Evolutionary conservation across 2,888 invertebrate species (phyloP).

Genomic region (Trissolcus brochymenae): DNA sequence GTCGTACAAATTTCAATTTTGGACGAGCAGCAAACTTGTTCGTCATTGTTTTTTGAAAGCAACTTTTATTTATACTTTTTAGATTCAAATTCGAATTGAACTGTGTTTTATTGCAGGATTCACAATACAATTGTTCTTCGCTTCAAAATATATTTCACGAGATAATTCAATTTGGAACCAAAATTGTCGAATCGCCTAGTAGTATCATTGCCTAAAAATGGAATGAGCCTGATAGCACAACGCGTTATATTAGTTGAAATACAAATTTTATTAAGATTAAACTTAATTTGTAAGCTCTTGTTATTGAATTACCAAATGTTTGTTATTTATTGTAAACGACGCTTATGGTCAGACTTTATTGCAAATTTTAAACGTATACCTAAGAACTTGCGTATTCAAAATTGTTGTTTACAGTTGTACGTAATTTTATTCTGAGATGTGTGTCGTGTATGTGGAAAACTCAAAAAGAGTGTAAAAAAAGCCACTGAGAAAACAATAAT

Average conservation of each 20-base stretch:
- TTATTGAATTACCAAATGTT: constrained; percentile 39
- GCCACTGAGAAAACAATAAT: neutral
- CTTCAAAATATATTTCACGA: too few relatives aligned
- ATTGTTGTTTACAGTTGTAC: neutral
- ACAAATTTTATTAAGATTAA: too few relatives aligned
- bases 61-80: too few relatives aligned
- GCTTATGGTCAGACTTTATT: neutral
- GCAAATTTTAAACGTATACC: constrained; percentile 1
- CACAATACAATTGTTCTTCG: too few relatives aligned
- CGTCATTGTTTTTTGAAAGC: too few relatives aligned
- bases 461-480: neutral
- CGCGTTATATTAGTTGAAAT: constrained; percentile 36
- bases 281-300: constrained; percentile 37
- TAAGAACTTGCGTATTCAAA: too few relatives aligned
- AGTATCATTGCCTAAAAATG: constrained; percentile 40
- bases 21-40: too few relatives aligned
- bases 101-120: too few relatives aligned
- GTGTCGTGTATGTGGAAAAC: too few relatives aligned
- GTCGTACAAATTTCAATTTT: too few relatives aligned
- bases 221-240: constrained; percentile 45
- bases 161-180: neutral
- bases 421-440: constrained; percentile 3
- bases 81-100: too few relatives aligned
- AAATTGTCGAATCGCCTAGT: neutral
- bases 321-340: constrained; percentile 34